Percentiles rank a stretch among this genome's conserved stretches.
Conservation (phyloP, 2,113 vertebrate genomes). For the Phodopus roborovskii region DNA sequence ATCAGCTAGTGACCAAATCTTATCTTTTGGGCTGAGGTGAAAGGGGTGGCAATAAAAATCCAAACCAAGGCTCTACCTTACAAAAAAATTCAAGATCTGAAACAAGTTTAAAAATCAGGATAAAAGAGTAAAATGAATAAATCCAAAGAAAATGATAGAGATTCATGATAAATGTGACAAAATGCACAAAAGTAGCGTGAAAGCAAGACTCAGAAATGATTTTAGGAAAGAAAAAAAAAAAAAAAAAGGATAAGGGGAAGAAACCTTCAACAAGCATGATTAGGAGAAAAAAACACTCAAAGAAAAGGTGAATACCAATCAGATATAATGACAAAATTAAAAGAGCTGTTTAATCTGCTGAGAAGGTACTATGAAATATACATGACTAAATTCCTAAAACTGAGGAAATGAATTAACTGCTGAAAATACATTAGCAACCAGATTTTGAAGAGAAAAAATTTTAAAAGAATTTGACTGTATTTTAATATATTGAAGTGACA, state of each 20-base stretch:
- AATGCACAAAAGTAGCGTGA: neutral
- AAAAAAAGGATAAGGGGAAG: neutral
- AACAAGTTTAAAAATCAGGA: neutral
- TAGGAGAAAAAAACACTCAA: neutral
- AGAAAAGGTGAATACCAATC: conserved; percentile 17
- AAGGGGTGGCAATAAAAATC: neutral
- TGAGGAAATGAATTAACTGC: conserved; percentile 35
- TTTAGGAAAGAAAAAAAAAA: neutral
- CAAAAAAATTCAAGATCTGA: neutral
- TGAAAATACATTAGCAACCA: conserved; percentile 46
- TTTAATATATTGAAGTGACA: conserved; percentile 37
- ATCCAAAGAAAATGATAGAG: neutral
- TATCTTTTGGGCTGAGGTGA: neutral
- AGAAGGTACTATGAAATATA: conserved; percentile 5
- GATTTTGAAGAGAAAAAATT: conserved; percentile 41
- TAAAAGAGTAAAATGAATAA: neutral
- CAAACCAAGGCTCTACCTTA: neutral
- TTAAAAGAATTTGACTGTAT: neutral
- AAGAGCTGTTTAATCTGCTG: neutral
- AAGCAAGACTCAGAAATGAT: neutral
- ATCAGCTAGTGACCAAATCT: neutral
- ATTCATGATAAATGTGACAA: neutral
- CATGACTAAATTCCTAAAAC: conserved; percentile 38
- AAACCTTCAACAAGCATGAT: neutral
- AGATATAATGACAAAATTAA: conserved; percentile 28